These are phyloP conservation scores for Seriola aureovittata DNA, from an alignment of 2,113 vertebrate species.

Conservation along the genomic window DNA sequence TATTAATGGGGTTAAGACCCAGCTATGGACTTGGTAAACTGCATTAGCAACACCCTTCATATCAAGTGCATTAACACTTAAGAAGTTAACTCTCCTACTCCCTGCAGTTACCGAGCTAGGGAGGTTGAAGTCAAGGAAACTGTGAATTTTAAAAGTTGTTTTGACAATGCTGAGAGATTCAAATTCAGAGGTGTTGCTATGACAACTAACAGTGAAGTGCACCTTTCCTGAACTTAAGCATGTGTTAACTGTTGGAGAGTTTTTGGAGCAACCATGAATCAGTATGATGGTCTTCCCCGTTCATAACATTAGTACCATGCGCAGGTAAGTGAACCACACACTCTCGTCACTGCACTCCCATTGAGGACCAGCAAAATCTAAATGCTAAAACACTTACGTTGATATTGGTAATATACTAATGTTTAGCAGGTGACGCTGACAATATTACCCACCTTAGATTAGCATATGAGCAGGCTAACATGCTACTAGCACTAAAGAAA, in stretches of 20 bases:
- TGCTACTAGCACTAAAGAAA: too few relatives aligned
- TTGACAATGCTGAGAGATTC: neutral
- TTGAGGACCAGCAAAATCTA: too few relatives aligned
- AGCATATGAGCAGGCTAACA: too few relatives aligned
- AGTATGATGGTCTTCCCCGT: neutral
- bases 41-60: neutral
- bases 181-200: neutral
- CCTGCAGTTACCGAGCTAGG: neutral
- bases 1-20: neutral
- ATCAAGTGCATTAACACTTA: constrained; percentile 7
- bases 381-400: too few relatives aligned
- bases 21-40: neutral
- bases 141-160: neutral
- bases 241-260: neutral
- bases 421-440: too few relatives aligned
- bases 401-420: too few relatives aligned
- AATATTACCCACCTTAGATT: too few relatives aligned
- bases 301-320: neutral
- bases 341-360: too few relatives aligned
- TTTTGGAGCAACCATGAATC: neutral
- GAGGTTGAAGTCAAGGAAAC: neutral
- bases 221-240: too few relatives aligned
- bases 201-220: neutral
- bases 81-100: neutral
- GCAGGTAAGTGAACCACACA: too few relatives aligned